Evolutionary conservation across 2,113 vertebrate species (phyloP), one percentile per base, ranked within the genome.

Genomic region (Polypterus senegalus): DNA sequence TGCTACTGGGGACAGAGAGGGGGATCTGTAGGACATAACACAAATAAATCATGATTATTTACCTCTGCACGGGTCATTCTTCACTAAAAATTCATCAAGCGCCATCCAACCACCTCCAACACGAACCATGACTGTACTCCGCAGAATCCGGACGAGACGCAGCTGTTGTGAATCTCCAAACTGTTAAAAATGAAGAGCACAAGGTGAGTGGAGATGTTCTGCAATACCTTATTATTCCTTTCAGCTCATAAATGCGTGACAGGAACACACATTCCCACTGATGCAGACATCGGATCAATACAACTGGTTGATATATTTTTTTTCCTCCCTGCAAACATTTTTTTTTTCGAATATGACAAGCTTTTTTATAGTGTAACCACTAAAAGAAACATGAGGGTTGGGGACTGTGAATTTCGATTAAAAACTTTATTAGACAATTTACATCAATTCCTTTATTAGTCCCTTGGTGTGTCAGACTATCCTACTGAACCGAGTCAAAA

Each of bases 81-180:
- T 99, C 79, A 99, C 96, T 60, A 99, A 80, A 78, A 99, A 99
- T 77, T 99, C 95, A 68, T 98, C 95, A 1, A 99, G 88, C 1
- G 96, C 95, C 96, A 99, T 99, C 96, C 96, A 99, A 72, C 96
- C 96, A 49, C 96, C 96, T 61, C 96, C 96, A 44, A 99, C 96
- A 1, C 96, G 92, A 70, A 99, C 96, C 96, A 99, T 99, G 69
- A 98, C 96, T 0, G 96, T 99, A 70, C 96, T 99, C 69, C 95
- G 85, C 3, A 98, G 79, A 76, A 99, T 99, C 6, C 96, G 89
- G 59, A 99, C 96, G 5, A 99, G 88, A 4, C 96, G 91, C 43
- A 98, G 85, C 72, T 98, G 94, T 71, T 98, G 96, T 47, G 96
- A 99, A 72, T 98, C 94, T 74, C 94, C 96, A 67, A 99, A 99